These are phyloP conservation scores for Pseudonaja textilis DNA, from an alignment of 2,113 vertebrate species.

Conservation along the genomic window DNA sequence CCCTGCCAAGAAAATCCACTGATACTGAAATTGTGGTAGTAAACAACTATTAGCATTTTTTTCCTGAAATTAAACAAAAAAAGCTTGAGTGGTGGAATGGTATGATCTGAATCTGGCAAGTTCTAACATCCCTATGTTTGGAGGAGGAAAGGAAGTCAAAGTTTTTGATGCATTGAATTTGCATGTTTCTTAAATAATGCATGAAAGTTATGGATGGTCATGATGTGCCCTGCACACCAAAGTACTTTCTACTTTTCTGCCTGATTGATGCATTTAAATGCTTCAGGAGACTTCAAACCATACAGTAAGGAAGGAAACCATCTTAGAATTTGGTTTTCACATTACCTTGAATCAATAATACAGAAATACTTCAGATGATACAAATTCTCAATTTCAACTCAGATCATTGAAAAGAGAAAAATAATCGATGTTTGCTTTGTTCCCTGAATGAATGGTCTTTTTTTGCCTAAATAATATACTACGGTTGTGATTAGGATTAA, in stretches of 20 bases:
- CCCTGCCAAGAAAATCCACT: constrained; percentile 35
- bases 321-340: constrained; percentile 17
- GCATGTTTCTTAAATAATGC: neutral
- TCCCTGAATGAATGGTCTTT: constrained; percentile 18
- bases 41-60: constrained; percentile 59
- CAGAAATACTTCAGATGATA: constrained; percentile 24
- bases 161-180: neutral
- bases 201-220: constrained; percentile 39
- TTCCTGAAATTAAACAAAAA: constrained; percentile 53
- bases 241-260: constrained; percentile 11
- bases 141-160: constrained; percentile 10
- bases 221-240: constrained; percentile 23
- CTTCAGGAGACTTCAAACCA: constrained; percentile 10
- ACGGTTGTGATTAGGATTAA: neutral
- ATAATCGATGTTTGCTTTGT: constrained; percentile 23
- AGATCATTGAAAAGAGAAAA: constrained; percentile 30
- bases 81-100: constrained; percentile 31
- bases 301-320: constrained; percentile 23
- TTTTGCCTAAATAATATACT: neutral
- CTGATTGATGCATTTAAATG: constrained; percentile 32
- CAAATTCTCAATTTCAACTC: constrained; percentile 15
- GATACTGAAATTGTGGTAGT: constrained; percentile 57
- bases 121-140: neutral
- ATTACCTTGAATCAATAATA: neutral
- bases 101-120: constrained; percentile 23